Evolutionary conservation across 2,797 vertebrate genomes (phyloP).

Genomic region (Catamblyrhynchus diadema): DNA sequence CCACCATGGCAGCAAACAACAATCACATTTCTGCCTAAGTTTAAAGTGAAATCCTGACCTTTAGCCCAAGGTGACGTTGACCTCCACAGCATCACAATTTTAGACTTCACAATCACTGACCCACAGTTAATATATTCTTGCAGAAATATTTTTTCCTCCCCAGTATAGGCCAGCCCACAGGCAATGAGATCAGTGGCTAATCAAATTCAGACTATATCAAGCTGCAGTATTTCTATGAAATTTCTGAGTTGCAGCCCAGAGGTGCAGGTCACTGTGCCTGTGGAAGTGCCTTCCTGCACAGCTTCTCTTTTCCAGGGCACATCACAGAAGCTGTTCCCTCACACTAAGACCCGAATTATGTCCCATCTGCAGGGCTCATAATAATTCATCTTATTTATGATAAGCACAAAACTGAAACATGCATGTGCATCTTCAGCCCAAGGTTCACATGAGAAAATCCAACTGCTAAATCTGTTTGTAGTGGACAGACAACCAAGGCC

Average conservation of each 20-base stretch:
- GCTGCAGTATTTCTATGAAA: background rate
- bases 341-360: background rate
- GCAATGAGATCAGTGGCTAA: background rate
- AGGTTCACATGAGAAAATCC: background rate
- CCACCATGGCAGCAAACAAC: background rate
- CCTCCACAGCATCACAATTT: background rate
- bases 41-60: background rate
- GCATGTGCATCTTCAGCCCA: background rate
- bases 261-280: no score
- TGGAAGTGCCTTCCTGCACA: background rate
- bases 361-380: background rate
- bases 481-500: background rate
- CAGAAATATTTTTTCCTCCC: background rate
- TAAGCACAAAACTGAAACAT: background rate
- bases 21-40: background rate
- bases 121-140: background rate
- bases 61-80: background rate
- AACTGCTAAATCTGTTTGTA: background rate
- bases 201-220: background rate
- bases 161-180: background rate
- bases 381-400: background rate
- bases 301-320: background rate
- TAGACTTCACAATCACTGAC: background rate
- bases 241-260: background rate
- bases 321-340: background rate